phyloP scores from a whole-genome alignment of 2,797 vertebrate genomes.

The Sternarchorhynchus goeldii region DNA sequence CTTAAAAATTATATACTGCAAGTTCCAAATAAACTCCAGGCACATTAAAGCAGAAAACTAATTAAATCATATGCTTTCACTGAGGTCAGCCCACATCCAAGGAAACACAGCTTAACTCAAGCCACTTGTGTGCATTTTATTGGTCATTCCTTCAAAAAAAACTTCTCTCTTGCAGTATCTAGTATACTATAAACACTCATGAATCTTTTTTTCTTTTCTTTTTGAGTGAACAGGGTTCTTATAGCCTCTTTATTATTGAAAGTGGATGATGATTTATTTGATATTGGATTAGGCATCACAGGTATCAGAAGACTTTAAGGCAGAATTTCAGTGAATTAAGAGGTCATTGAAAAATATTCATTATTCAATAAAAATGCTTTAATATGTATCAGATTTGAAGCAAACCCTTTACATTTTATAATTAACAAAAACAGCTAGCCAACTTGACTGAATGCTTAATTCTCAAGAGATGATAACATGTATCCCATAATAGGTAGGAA shows the following conservation, averaged over 20 bases:
- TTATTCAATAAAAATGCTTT: background rate
- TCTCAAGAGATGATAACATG: background rate
- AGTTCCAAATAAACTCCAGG: conserved; percentile 79
- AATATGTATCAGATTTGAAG: background rate
- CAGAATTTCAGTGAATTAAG: background rate
- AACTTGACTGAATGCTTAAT: background rate
- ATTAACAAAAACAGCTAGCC: too few species aligned
- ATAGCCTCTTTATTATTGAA: background rate
- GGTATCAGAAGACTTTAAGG: background rate
- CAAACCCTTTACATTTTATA: background rate
- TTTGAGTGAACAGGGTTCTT: background rate
- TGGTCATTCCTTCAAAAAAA: conserved; percentile 75
- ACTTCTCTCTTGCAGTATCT: conserved; percentile 65
- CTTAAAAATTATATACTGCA: conserved; percentile 74
- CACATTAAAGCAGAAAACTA: conserved; percentile 79
- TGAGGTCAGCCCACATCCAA: conserved; percentile 80
- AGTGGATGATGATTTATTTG: background rate
- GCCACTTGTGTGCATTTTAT: conserved; percentile 80
- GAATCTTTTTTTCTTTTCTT: background rate
- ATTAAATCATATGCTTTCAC: conserved; percentile 83
- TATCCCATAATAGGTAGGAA: background rate
- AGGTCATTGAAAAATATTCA: background rate
- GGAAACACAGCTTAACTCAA: conserved; percentile 75
- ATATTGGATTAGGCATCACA: background rate
- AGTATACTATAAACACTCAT: conserved; percentile 44